Evolutionary conservation across 2,888 invertebrate genomes (phyloP).

Genomic region (Pachycephus smyrnensis): DNA sequence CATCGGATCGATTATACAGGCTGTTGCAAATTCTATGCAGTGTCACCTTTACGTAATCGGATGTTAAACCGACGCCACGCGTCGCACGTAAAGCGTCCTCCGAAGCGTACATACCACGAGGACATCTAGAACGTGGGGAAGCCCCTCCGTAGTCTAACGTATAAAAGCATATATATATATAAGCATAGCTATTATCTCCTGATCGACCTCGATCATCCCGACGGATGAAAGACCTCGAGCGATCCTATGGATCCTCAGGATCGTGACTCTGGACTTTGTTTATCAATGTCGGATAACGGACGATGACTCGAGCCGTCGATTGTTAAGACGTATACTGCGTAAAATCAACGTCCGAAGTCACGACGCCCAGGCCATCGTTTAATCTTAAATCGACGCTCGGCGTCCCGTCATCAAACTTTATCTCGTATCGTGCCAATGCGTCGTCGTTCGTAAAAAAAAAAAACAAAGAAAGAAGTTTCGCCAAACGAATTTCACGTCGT

Average conservation of each 20-base stretch:
- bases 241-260: not conserved
- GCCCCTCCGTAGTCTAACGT: not conserved
- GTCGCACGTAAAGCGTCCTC: not conserved
- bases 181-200: not conserved
- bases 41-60: slow-evolving; percentile 4
- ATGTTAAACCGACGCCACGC: not conserved
- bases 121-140: not conserved
- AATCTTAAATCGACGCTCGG: not conserved
- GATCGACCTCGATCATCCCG: not conserved
- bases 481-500: not conserved
- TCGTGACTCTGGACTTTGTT: not conserved
- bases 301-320: not conserved
- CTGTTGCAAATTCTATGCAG: not conserved
- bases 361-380: not conserved
- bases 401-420: not conserved
- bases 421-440: not conserved
- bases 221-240: not conserved
- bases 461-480: too few species aligned
- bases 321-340: not conserved
- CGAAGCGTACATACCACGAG: not conserved
- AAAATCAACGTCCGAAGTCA: not conserved
- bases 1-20: slow-evolving; percentile 1
- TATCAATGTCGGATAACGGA: not conserved
- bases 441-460: not conserved
- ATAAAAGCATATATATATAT: too few species aligned